Conservation (phyloP, 2,797 vertebrate genomes). For the Acrocephalus scirpaceus region DNA sequence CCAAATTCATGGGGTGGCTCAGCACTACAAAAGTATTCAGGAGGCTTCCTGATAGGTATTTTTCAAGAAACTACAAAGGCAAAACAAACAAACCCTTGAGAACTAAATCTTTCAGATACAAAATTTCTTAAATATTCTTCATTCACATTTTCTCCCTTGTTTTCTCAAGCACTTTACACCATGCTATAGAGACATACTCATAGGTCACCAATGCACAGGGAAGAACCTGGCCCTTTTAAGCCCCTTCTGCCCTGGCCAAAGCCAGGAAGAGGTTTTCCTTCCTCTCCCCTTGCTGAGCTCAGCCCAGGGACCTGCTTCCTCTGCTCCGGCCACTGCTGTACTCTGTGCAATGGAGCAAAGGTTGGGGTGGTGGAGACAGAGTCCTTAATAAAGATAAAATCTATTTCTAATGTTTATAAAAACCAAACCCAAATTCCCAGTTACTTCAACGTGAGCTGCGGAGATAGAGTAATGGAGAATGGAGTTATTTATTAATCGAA, state of each 20-base stretch:
- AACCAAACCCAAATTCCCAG: slow-evolving; percentile 71
- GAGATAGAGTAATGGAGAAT: slow-evolving; percentile 58
- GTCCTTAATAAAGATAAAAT: slow-evolving; percentile 72
- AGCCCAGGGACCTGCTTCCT: not conserved
- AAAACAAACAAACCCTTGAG: not conserved
- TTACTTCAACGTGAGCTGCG: slow-evolving; percentile 56
- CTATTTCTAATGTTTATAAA: slow-evolving; percentile 74
- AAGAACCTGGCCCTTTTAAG: not conserved
- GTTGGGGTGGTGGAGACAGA: slow-evolving; percentile 33
- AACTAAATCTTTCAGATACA: not conserved
- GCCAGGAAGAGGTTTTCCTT: not conserved
- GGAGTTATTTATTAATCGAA: slow-evolving; percentile 77
- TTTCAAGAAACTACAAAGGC: not conserved
- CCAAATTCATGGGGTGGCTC: not conserved
- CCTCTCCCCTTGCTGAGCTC: not conserved
- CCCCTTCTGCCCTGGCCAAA: not conserved
- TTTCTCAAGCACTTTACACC: not conserved
- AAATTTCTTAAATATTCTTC: not conserved
- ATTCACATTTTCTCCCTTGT: not conserved
- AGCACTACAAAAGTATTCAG: not conserved
- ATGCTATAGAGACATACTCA: not conserved
- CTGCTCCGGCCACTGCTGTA: not conserved
- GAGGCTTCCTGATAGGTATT: not conserved
- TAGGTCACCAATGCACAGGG: not conserved
- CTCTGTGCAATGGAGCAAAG: slow-evolving; percentile 38